A percentile compares a stretch with the other conserved stretches of the same genome.
Evolutionary conservation across 2,888 invertebrate species (phyloP).

Genomic region (Troides oblongomaculatus): DNA sequence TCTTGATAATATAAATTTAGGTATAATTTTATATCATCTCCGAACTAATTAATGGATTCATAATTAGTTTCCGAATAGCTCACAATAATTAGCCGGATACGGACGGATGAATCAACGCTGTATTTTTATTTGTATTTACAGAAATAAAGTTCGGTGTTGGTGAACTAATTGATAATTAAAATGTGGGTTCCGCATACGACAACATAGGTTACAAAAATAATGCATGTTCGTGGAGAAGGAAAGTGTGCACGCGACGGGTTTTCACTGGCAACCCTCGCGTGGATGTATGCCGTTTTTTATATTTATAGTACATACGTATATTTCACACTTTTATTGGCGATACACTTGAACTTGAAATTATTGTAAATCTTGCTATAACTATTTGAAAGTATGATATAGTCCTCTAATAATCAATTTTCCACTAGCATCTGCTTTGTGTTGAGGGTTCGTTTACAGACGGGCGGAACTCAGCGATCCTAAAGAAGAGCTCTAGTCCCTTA

Average conservation of each 20-base stretch:
- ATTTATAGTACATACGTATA: background rate
- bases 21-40: no score
- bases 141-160: background rate
- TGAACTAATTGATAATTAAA: background rate
- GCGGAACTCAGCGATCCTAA: no score
- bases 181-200: slow-evolving; percentile 1
- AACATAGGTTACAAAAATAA: slow-evolving; percentile 44
- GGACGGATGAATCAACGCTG: background rate
- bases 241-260: slow-evolving; percentile 63
- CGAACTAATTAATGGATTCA: no score
- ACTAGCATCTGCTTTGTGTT: no score
- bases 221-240: slow-evolving; percentile 63
- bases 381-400: background rate
- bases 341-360: slow-evolving; percentile 12
- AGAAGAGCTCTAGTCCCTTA: no score
- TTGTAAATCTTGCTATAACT: background rate
- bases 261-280: slow-evolving; percentile 52
- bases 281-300: slow-evolving; percentile 42
- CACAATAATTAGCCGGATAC: background rate
- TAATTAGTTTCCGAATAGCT: background rate
- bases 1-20: no score
- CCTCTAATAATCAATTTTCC: background rate
- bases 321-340: slow-evolving; percentile 11
- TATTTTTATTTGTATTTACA: background rate
- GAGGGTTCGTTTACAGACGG: no score